phyloP scores from a whole-genome alignment of 2,113 vertebrate species.

The Phrynosoma platyrhinos region DNA sequence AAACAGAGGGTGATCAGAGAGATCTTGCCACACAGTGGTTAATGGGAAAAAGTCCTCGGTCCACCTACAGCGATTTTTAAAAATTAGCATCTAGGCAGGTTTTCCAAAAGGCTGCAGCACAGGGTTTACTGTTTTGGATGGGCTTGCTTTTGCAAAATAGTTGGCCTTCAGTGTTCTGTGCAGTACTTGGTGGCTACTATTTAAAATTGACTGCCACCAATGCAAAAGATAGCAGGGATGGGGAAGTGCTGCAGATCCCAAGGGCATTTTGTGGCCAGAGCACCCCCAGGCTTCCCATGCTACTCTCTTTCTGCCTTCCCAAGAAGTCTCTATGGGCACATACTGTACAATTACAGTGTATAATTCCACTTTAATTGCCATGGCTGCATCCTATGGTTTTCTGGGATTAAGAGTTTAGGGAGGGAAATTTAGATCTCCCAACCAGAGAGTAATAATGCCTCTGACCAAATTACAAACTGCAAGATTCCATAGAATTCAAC shows the following conservation, averaged over 20 bases:
- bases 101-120: constrained; percentile 3
- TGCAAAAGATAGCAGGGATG: neutral
- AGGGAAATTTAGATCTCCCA: too few species aligned
- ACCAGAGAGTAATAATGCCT: too few species aligned
- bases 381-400: too few species aligned
- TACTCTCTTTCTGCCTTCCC: neutral
- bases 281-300: neutral
- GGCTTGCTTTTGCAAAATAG: constrained; percentile 1
- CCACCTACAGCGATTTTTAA: constrained; percentile 39
- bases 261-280: neutral
- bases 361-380: too few species aligned
- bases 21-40: constrained; percentile 57
- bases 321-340: too few species aligned
- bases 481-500: too few species aligned
- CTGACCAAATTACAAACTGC: too few species aligned
- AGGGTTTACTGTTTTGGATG: constrained; percentile 37
- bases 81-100: constrained; percentile 5
- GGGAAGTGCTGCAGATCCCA: neutral
- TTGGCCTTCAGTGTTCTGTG: neutral
- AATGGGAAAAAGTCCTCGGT: constrained; percentile 69
- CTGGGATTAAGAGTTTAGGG: too few species aligned
- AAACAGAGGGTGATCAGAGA: constrained; percentile 51
- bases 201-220: neutral
- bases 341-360: too few species aligned
- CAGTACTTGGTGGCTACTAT: neutral